These are phyloP conservation scores for Bombus cullumanus DNA, from an alignment of 1,140 invertebrate species.

Conservation along the genomic window DNA sequence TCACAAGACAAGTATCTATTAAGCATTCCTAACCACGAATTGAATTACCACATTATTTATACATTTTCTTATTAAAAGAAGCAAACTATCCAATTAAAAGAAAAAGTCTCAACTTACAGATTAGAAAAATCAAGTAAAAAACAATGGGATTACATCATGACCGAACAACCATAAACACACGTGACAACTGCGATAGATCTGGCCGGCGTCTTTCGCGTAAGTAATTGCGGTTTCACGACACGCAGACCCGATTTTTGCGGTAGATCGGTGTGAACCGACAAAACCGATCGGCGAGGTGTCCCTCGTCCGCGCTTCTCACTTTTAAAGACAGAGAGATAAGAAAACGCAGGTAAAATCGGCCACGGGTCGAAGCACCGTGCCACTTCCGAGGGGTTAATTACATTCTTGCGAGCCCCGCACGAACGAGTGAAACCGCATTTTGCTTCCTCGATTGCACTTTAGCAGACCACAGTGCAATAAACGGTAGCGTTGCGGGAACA, in stretches of 20 bases:
- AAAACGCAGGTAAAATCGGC: slow-evolving; percentile 33
- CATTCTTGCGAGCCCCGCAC: slow-evolving; percentile 67
- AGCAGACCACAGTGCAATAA: slow-evolving; percentile 73
- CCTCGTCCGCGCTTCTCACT: background rate
- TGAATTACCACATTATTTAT: background rate
- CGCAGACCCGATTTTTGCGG: slow-evolving; percentile 63
- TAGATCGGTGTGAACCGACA: slow-evolving; percentile 42
- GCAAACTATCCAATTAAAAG: background rate
- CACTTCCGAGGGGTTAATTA: slow-evolving; percentile 71
- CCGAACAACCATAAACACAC: slow-evolving; percentile 15
- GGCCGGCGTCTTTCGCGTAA: slow-evolving; percentile 40
- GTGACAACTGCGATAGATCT: slow-evolving; percentile 39
- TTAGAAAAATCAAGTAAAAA: background rate
- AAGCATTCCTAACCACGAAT: background rate
- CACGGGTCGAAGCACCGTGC: slow-evolving; percentile 37
- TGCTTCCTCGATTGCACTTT: slow-evolving; percentile 73
- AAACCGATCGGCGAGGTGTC: slow-evolving; percentile 22
- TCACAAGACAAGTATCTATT: background rate
- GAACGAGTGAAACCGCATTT: slow-evolving; percentile 73
- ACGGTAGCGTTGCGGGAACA: slow-evolving; percentile 66
- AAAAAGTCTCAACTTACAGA: background rate
- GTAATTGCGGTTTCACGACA: slow-evolving; percentile 66
- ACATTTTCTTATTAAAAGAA: background rate
- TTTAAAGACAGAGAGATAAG: slow-evolving; percentile 26
- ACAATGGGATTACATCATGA: background rate